Evolutionary conservation across 2,888 invertebrate species (phyloP).

Genomic region (Andrena camellia): DNA sequence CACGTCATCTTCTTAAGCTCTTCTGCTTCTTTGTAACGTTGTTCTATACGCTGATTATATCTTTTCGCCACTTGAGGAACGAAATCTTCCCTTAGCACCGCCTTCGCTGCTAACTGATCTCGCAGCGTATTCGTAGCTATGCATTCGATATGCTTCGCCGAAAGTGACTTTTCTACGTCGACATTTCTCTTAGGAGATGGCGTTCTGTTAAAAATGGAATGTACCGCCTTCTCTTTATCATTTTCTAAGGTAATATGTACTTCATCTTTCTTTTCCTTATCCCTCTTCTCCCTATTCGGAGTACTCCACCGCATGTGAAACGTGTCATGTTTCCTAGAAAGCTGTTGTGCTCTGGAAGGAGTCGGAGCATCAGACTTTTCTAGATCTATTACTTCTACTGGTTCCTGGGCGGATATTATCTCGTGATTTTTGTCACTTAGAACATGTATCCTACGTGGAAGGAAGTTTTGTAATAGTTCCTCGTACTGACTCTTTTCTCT

Average conservation of each 20-base stretch:
- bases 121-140: slow-evolving; percentile 76
- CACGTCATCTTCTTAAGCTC: slow-evolving; percentile 75
- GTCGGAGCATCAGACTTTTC: slow-evolving; percentile 70
- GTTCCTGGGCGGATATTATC: slow-evolving; percentile 38
- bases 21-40: slow-evolving; percentile 76
- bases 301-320: slow-evolving; percentile 10
- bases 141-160: slow-evolving; percentile 25
- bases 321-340: slow-evolving; percentile 4
- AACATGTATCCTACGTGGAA: slow-evolving; percentile 68
- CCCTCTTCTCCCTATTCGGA: slow-evolving; percentile 31
- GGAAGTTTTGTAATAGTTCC: slow-evolving; percentile 76
- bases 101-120: slow-evolving; percentile 76
- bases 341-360: slow-evolving; percentile 26
- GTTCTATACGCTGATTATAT: slow-evolving; percentile 77
- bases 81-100: slow-evolving; percentile 76
- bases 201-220: slow-evolving; percentile 17
- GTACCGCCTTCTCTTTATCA: slow-evolving; percentile 10
- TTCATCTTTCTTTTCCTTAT: slow-evolving; percentile 21
- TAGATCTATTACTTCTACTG: slow-evolving; percentile 76
- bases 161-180: background rate
- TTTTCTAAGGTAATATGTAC: slow-evolving; percentile 32
- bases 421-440: slow-evolving; percentile 56
- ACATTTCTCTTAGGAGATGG: background rate
- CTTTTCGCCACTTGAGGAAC: slow-evolving; percentile 73
- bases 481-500: slow-evolving; percentile 77